phyloP scores from a whole-genome alignment of 2,113 vertebrate species.

The Fulica atra region DNA sequence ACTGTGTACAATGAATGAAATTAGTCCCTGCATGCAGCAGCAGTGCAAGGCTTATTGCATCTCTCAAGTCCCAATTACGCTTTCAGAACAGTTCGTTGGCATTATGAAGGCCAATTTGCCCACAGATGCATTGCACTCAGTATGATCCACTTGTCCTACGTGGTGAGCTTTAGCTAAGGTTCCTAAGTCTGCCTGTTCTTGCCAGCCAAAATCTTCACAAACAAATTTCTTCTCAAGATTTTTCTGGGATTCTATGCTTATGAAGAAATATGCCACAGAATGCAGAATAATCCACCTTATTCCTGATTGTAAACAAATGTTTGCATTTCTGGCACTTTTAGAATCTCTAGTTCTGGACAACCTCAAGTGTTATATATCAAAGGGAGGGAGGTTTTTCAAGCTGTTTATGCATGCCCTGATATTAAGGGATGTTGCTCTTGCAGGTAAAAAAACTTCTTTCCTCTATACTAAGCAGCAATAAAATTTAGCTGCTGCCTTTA shows the following conservation, averaged over 20 bases:
- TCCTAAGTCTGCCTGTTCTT: background rate
- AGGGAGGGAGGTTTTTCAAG: background rate
- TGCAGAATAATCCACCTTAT: background rate
- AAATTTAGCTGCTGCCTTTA: background rate
- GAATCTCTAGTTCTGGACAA: background rate
- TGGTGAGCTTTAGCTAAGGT: background rate
- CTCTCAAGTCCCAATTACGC: background rate
- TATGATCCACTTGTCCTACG: background rate
- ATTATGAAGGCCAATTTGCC: background rate
- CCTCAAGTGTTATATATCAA: fast-evolving
- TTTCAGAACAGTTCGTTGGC: background rate
- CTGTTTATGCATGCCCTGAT: background rate
- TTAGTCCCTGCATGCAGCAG: background rate
- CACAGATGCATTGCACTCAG: background rate
- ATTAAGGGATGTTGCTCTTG: background rate
- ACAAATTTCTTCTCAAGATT: background rate
- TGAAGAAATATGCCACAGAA: background rate
- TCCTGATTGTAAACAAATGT: background rate
- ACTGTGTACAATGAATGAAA: background rate
- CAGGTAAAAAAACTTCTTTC: fast-evolving
- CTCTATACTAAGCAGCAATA: background rate
- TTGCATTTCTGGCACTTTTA: background rate
- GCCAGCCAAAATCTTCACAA: background rate
- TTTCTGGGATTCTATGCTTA: background rate
- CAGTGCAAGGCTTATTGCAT: background rate